Percentiles rank a stretch among this genome's conserved stretches.
These are phyloP conservation scores for Aphaenogaster ashmeadi DNA, from an alignment of 1,140 invertebrate genomes.

Conservation along the genomic window DNA sequence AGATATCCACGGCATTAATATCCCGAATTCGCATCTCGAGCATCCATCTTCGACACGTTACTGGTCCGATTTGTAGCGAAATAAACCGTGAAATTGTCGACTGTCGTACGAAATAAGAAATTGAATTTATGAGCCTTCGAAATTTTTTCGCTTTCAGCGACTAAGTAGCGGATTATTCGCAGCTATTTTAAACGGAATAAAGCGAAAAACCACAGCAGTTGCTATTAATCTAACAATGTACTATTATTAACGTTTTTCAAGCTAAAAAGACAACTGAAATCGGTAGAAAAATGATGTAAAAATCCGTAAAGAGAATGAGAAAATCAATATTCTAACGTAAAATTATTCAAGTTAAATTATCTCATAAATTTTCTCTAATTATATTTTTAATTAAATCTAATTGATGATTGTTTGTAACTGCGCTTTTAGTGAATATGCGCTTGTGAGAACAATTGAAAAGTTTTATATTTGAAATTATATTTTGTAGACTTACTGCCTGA, in stretches of 20 bases:
- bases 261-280: not conserved
- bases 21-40: not conserved
- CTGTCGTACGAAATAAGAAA: not conserved
- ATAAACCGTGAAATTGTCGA: not conserved
- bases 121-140: not conserved
- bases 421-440: not conserved
- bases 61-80: not conserved
- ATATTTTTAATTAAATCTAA: not conserved
- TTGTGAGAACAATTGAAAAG: not conserved
- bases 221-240: not conserved
- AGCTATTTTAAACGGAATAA: not conserved
- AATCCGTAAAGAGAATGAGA: not conserved
- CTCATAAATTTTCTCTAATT: not conserved
- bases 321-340: not conserved
- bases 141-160: constrained; percentile 8
- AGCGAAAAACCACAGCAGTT: not conserved
- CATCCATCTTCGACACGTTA: constrained; percentile 5
- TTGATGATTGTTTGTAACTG: not conserved
- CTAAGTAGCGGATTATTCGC: not conserved
- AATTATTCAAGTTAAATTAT: not conserved
- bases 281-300: not conserved
- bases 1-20: constrained; percentile 46
- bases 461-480: not conserved
- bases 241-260: not conserved
- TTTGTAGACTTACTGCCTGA: not conserved